These are phyloP conservation scores for Machaerirhynchus nigripectus DNA, from an alignment of 2,113 vertebrate species.

Conservation along the genomic window DNA sequence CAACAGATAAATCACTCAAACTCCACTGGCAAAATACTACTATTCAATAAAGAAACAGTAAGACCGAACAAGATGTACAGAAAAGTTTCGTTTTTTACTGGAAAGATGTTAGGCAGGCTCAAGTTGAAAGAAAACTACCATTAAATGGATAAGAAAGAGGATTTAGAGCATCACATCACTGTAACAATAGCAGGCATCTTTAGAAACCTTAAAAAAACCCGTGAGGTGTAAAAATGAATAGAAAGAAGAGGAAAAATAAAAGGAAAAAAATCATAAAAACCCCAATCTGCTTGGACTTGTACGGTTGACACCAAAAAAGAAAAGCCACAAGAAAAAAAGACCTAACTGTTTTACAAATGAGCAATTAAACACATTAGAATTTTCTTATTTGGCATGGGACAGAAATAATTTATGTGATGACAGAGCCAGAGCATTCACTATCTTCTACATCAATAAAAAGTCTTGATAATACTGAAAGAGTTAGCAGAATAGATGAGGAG, in stretches of 20 bases:
- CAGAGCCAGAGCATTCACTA: not conserved
- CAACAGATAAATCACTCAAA: not conserved
- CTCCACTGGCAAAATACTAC: not conserved
- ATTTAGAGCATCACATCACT: not conserved
- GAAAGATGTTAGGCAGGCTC: not conserved
- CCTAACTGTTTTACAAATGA: not conserved
- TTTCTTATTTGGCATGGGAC: not conserved
- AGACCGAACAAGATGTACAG: not conserved
- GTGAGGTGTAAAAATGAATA: not conserved
- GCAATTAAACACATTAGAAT: not conserved
- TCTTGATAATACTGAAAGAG: not conserved
- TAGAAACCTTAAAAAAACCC: not conserved
- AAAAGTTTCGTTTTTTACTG: not conserved
- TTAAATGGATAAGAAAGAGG: not conserved
- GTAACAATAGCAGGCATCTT: not conserved
- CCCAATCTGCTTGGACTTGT: rapidly evolving
- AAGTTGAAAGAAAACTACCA: not conserved
- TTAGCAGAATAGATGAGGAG: not conserved
- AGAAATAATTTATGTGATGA: not conserved
- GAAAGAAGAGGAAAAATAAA: not conserved
- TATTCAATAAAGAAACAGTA: not conserved
- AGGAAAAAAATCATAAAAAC: rapidly evolving
- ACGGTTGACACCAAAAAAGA: not conserved
- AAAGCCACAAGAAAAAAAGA: not conserved
- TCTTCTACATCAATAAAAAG: not conserved